A percentile compares a stretch with the other conserved stretches of the same genome.
Conservation (phyloP, 2,888 invertebrate genomes). For the Tenthredo amoena region DNA sequence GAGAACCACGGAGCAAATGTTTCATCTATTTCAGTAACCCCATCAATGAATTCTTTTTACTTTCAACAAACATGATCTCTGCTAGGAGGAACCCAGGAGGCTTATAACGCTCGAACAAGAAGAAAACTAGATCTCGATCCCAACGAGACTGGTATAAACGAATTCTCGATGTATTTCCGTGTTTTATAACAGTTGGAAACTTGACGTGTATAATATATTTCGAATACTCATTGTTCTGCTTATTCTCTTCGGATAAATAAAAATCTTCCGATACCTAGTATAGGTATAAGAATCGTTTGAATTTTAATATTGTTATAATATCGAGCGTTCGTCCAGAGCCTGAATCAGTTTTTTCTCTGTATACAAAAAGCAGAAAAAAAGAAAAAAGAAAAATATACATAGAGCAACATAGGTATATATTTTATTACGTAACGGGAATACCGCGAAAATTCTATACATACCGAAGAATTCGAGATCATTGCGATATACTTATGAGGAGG, state of each 20-base stretch:
- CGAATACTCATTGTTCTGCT: background rate
- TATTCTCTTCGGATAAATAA: background rate
- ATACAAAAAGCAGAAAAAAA: background rate
- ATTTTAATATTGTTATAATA: background rate
- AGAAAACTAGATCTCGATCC: background rate
- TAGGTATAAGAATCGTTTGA: background rate
- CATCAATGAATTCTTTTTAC: slow-evolving; percentile 59
- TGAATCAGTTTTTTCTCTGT: background rate
- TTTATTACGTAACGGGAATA: slow-evolving; percentile 26
- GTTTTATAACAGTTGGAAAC: background rate
- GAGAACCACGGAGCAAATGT: slow-evolving; percentile 49
- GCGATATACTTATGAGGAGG: no score
- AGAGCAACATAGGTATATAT: background rate
- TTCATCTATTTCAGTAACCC: slow-evolving; percentile 58
- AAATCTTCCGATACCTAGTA: background rate
- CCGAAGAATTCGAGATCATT: background rate
- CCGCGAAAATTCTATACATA: background rate
- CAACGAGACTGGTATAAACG: slow-evolving; percentile 15
- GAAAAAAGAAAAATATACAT: background rate
- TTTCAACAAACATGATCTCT: slow-evolving; percentile 58
- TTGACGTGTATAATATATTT: background rate
- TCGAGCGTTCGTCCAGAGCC: background rate
- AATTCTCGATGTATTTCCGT: slow-evolving; percentile 30
- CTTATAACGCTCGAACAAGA: background rate
- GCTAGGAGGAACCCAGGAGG: background rate